Conservation (phyloP, 2,113 vertebrate genomes). For the Oreotrochilus melanogaster region DNA sequence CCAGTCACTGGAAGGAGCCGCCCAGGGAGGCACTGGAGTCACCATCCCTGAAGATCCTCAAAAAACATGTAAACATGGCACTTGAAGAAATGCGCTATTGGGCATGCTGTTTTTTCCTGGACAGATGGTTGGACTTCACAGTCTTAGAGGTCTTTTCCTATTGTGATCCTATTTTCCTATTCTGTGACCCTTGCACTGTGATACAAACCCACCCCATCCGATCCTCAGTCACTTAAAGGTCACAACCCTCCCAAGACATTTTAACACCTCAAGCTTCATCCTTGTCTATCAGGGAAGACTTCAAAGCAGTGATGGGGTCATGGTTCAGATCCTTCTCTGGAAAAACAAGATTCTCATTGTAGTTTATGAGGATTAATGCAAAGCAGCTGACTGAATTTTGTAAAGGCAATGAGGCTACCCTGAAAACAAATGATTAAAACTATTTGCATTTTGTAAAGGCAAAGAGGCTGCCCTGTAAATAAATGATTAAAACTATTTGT, state of each 20-base stretch:
- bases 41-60: too few species aligned
- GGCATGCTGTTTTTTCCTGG: too few species aligned
- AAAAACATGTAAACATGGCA: too few species aligned
- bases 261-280: constrained; percentile 7
- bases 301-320: neutral
- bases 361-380: neutral
- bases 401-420: neutral
- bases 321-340: neutral
- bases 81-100: too few species aligned
- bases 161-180: too few species aligned
- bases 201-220: neutral
- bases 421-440: neutral
- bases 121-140: too few species aligned
- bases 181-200: neutral
- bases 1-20: too few species aligned
- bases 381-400: neutral
- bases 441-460: neutral
- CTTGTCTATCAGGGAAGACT: neutral
- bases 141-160: too few species aligned
- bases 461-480: neutral
- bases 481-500: neutral
- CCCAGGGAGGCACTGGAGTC: too few species aligned
- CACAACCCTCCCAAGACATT: neutral
- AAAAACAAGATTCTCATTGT: neutral
- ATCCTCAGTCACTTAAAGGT: neutral